Evolutionary conservation across 2,888 invertebrate genomes (phyloP), one percentile per base, ranked within the genome.

Genomic region (Scaptomyza caliginosa): DNA sequence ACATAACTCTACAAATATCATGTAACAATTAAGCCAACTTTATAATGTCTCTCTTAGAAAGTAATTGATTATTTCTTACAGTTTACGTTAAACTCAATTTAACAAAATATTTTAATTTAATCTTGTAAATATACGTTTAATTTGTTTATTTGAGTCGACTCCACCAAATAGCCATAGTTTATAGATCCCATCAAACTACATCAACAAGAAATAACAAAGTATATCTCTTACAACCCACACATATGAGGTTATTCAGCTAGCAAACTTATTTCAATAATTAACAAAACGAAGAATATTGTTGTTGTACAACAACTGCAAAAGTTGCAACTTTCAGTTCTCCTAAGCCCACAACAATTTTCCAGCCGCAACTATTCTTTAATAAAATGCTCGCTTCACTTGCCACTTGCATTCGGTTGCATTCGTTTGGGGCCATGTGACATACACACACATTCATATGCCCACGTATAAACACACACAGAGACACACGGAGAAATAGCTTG

Each of bases 341-440:
- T 57, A 46, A 63, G 50, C 50, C 60, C 50, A 46, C 62, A 67
- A 56, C 42, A 54, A 70, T 62, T 67, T 74, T 54, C 49, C 55
- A 56, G 56, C 74, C 55, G 58, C 73, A 76, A 76, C 56, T 75
- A 77, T 80, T 77, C 78, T 75, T 83, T 77, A 77, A 80, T 80
- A 83, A 73, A 75, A 84, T 83, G 67, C 64, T 66, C 65, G 65
- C 65, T 62, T 62, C 60, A 67, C 68, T 77, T 76, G 62, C 65
- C 62, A 50, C 59, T 64, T 67, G 64, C 74, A 28, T 28, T 43
- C 32, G 40, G 62, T 70, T 67, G 79, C 77, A 79, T 67, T 72
- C 80, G 63, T 64, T 77, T 80, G 80, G 28, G 84, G 81, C 77
- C 46, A 73, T 69, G 73, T 67, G 80, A 75, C 75, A 83, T 13